A percentile compares a stretch with the other conserved stretches of the same genome.
Evolutionary conservation across 2,888 invertebrate species (phyloP).

Genomic region (Coenonympha glycerion): DNA sequence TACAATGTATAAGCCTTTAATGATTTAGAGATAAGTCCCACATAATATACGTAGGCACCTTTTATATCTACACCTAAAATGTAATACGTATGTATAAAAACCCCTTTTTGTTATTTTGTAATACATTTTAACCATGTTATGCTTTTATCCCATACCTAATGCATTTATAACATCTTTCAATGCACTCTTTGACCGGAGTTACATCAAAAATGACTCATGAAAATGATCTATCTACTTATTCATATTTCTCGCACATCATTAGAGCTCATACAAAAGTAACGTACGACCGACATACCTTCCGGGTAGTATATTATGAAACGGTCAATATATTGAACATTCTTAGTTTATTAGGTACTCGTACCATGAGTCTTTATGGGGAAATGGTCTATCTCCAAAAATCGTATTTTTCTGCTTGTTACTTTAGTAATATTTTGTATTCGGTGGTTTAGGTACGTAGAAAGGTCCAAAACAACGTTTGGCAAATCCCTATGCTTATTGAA

Average conservation of each 20-base stretch:
- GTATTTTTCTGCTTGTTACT: no score
- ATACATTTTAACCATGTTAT: neutral
- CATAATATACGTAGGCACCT: neutral
- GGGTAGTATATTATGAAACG: conserved; percentile 18
- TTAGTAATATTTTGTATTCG: no score
- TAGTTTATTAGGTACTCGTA: no score
- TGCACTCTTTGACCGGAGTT: no score
- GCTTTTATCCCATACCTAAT: neutral
- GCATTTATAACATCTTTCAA: no score
- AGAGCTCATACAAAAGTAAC: neutral
- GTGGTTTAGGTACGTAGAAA: no score
- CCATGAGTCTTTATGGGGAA: conserved; percentile 14
- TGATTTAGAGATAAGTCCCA: conserved; percentile 15
- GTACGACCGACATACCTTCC: conserved; percentile 6
- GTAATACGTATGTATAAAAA: neutral
- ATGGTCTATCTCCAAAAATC: neutral
- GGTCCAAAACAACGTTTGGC: no score
- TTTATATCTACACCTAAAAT: neutral
- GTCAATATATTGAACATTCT: conserved; percentile 25
- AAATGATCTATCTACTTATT: no score
- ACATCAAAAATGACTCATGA: no score
- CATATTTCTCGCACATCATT: conserved; percentile 6
- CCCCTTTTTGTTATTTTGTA: neutral
- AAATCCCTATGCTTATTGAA: no score
- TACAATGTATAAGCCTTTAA: conserved; percentile 7